These are phyloP conservation scores for Trachelus troglodyta DNA, from an alignment of 2,888 invertebrate genomes.

Conservation along the genomic window DNA sequence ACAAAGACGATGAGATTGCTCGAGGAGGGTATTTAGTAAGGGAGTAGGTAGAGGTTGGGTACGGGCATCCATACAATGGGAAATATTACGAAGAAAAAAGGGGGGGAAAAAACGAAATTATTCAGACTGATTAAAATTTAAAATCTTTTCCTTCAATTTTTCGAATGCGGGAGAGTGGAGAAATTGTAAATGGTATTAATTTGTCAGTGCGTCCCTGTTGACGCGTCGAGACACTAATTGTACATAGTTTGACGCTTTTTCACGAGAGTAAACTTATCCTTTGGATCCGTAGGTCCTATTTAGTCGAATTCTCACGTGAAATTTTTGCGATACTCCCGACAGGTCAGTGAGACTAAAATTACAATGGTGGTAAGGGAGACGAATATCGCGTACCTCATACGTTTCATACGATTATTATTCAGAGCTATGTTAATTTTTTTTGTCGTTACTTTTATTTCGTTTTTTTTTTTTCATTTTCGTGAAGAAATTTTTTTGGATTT, in stretches of 20 bases:
- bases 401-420: no score
- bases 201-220: conserved; percentile 17
- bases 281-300: no score
- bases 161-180: conserved; percentile 8
- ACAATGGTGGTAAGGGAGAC: no score
- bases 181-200: conserved; percentile 23
- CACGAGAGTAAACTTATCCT: conserved; percentile 2
- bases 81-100: conserved; percentile 9
- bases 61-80: not conserved
- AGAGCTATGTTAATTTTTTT: no score
- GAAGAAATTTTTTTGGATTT: no score
- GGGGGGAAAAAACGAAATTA: conserved; percentile 20
- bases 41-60: conserved; percentile 1
- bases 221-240: conserved; percentile 26
- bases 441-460: no score
- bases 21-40: conserved; percentile 5
- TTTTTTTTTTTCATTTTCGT: no score
- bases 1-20: conserved; percentile 3
- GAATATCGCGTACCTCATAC: no score
- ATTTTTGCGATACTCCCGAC: no score
- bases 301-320: conserved; percentile 1
- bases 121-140: conserved; percentile 29
- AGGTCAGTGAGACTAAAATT: no score
- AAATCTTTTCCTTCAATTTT: conserved; percentile 9
- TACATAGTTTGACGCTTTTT: conserved; percentile 26